Evolutionary conservation across 2,113 vertebrate species (phyloP).

Genomic region (Candoia aspera): DNA sequence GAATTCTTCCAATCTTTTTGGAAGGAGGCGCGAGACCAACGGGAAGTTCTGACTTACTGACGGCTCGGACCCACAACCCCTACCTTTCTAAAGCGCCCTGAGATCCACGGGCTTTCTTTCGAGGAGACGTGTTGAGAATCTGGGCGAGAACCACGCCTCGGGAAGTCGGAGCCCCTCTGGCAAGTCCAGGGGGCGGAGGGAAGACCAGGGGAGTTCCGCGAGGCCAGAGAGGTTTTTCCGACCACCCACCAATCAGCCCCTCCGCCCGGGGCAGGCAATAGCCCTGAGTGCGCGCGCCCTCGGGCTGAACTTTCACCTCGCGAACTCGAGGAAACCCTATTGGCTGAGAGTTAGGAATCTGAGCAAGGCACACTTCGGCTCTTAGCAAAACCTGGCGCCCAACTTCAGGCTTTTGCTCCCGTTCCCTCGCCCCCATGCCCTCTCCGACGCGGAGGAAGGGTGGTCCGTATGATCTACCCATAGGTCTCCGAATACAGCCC

Average conservation of each 20-base stretch:
- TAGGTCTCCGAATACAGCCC: neutral
- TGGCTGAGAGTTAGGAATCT: constrained; percentile 48
- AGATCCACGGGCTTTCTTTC: neutral
- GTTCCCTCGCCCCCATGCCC: neutral
- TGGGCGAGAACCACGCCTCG: constrained; percentile 23
- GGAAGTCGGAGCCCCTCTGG: constrained; percentile 41
- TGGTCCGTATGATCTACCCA: neutral
- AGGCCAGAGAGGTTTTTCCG: constrained; percentile 70
- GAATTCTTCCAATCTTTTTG: neutral
- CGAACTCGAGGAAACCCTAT: constrained; percentile 65
- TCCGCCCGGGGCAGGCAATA: constrained; percentile 56
- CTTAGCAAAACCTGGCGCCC: constrained; percentile 15
- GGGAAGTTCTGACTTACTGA: neutral
- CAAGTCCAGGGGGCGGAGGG: constrained; percentile 17
- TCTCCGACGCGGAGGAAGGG: neutral
- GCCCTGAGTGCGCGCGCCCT: constrained; percentile 58
- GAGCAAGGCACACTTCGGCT: constrained; percentile 3
- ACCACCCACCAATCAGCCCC: constrained; percentile 69
- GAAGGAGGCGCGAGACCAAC: neutral
- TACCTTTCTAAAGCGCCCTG: neutral
- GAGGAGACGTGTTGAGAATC: neutral
- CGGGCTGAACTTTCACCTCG: constrained; percentile 79
- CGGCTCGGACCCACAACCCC: neutral
- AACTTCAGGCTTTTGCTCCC: neutral
- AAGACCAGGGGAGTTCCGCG: constrained; percentile 56